Conservation (phyloP, 1,140 invertebrate genomes). For the Tribolium madens region DNA sequence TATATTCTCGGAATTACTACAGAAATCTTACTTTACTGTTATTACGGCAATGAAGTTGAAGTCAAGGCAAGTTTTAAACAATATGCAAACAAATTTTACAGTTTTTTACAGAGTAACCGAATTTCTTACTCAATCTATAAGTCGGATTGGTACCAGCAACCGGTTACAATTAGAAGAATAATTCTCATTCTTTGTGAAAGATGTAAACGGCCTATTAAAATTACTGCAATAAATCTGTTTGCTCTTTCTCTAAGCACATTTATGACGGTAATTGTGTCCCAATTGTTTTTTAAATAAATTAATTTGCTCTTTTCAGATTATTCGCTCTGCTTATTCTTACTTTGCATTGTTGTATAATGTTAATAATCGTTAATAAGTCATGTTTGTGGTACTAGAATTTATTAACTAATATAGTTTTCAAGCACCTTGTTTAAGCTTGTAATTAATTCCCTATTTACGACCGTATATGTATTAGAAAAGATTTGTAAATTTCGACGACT, state of each 20-base stretch:
- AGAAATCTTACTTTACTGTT: background rate
- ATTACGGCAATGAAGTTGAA: background rate
- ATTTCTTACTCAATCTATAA: background rate
- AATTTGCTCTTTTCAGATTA: background rate
- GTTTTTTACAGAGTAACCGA: background rate
- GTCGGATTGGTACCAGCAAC: background rate
- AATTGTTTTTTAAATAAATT: background rate
- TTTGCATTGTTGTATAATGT: constrained; percentile 1
- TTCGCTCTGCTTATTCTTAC: constrained; percentile 3
- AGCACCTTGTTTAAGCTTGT: too few relatives aligned
- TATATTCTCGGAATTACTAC: background rate
- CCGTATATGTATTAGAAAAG: too few relatives aligned
- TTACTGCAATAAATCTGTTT: constrained; percentile 8
- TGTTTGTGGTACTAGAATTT: background rate
- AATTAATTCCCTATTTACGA: too few relatives aligned
- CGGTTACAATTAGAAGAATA: background rate
- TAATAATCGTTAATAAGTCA: background rate
- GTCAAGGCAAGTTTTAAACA: background rate
- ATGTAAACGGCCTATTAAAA: background rate
- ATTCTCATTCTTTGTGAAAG: background rate
- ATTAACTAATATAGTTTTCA: too few relatives aligned
- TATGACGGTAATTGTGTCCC: background rate
- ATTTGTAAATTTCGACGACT: too few relatives aligned
- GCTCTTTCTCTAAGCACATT: background rate
- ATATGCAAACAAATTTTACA: background rate